Base-by-base conservation (phyloP, 2,888 invertebrate genomes). In the Agrenia bidenticulata region DNA sequence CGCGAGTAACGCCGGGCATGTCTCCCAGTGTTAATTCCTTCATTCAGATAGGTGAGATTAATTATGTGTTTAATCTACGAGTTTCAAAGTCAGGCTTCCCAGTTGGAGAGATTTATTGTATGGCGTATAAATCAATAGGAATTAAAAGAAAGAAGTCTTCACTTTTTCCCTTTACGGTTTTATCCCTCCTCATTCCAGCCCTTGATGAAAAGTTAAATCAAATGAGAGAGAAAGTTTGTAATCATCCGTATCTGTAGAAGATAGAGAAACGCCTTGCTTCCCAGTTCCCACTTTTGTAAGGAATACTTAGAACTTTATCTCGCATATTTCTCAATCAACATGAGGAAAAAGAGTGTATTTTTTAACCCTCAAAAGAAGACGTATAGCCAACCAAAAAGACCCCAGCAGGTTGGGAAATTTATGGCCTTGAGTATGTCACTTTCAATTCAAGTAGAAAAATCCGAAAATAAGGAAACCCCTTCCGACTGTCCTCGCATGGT, bases 201-300 rank as follows among this genome's bases (percentile, higher is more conserved):
- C 15, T 11, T 15, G 45, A 45, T 15, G 19, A 45, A 45, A 45
- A 45, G n/a, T 19, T 19, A 45, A 45, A 45, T 45, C 45, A 45
- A 45, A 45, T 15, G 45, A 45, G 45, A 45, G 45, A 45, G 45
- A 45, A 45, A 45, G 45, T 45, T 45, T 45, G n/a, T 45, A 32
- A 32, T 32, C 32, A 32, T 32, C 32, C n/a, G 5, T 17, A 45
- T 45, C 45, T 45, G 19, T 45, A 45, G 45, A 45, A 45, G n/a
- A 45, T 15, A 15, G 15, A 45, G 45, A 15, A 45, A 45, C 45
- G 45, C 45, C 45, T 45, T 45, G 5, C 45, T 45, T 45, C n/a
- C 5, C n/a, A n/a, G n/a, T n/a, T n/a, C n/a, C n/a, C n/a, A n/a
- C n/a, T n/a, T 32, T 7, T 32, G 32, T 32, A 32, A 7, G 32